Conservation (phyloP, 2,888 invertebrate species). For the Cheilosia grossa region DNA sequence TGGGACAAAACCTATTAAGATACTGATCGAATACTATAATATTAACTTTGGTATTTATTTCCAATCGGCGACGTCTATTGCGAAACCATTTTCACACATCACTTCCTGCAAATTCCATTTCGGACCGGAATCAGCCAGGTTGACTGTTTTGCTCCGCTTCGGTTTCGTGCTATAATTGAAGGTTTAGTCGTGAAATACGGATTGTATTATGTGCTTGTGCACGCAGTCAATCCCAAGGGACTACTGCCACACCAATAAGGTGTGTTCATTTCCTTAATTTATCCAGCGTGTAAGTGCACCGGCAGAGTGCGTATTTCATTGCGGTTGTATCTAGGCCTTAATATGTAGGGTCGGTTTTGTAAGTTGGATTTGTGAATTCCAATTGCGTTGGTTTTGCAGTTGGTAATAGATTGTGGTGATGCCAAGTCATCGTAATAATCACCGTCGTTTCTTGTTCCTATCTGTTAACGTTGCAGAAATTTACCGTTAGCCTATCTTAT, state of each 20-base stretch:
- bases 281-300: constrained; percentile 12
- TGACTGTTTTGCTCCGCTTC: constrained; percentile 9
- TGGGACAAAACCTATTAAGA: constrained; percentile 75
- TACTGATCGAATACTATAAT: constrained; percentile 74
- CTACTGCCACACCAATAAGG: constrained; percentile 11
- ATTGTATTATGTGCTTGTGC: constrained; percentile 11
- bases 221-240: constrained; percentile 24
- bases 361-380: neutral
- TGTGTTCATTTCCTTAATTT: constrained; percentile 48
- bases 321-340: neutral
- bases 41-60: constrained; percentile 74
- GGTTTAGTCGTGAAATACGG: constrained; percentile 51
- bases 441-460: no score
- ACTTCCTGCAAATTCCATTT: constrained; percentile 67
- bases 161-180: constrained; percentile 34
- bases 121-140: constrained; percentile 35
- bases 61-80: constrained; percentile 57
- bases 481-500: no score
- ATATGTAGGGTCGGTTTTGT: neutral
- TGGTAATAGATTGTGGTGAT: no score
- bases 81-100: constrained; percentile 72
- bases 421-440: no score
- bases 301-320: constrained; percentile 1
- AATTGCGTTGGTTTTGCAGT: no score
- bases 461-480: no score